Evolutionary conservation across 2,113 vertebrate species (phyloP), one percentile per base, ranked within the genome.

Genomic region (Thalassarche chlororhynchos): DNA sequence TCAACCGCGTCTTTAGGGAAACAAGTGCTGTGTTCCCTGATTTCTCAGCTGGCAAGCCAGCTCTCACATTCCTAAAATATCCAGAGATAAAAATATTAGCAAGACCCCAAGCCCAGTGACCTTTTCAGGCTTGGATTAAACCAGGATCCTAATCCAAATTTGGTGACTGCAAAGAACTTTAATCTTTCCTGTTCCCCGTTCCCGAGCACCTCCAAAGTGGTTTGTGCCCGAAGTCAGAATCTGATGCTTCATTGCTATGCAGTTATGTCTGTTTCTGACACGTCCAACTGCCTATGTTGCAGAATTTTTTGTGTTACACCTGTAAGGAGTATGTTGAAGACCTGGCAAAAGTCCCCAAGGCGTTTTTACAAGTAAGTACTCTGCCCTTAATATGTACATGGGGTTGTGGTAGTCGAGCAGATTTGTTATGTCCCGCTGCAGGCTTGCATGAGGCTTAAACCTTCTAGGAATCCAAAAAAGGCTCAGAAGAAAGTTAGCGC

Each of bases 241-340:
- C 34, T 80, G 32, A 12, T 55, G 24, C 52, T 42, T 60, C 34
- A 14, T 25, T 85, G 51, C 51, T 47, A 2, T 46, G 42, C 34
- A 54, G 4, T 71, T 65, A 17, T n/a, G 17, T 57, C 18, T 16
- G 21, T 79, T 60, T 79, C 69, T 98, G 62, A 98, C 66, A 72
- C 11, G 1, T 66, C 47, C 31, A 32, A 5, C 79, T 76, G 42
- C 29, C 36, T 80, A 0, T 84, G 61, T 97, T 98, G 84, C 98
- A 99, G 99, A 99, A 99, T 96, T 99, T 99, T 97, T 97, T 99
- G 91, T 99, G 99, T 97, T 99, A 99, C 93, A 97, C 98, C 81
- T 99, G 99, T 96, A 99, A 99, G 97, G 99, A 99, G 92, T 99
- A 99, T 38, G 99, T 99, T 68, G 99, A 99, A 72, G 99, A 99